Evolutionary conservation across 2,113 vertebrate species (phyloP).

Genomic region (Ursus arctos): DNA sequence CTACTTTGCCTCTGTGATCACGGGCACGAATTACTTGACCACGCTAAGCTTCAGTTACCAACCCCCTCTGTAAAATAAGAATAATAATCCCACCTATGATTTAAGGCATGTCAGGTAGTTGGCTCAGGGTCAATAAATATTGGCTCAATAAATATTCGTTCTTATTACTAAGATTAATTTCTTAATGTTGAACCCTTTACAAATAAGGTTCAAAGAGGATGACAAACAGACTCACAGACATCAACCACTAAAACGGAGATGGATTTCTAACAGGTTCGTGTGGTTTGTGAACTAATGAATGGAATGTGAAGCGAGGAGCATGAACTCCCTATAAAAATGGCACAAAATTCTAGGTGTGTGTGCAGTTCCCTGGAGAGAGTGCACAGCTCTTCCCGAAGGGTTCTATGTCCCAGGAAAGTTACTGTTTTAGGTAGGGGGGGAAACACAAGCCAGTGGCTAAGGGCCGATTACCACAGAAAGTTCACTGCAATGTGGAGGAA

Average conservation of each 20-base stretch:
- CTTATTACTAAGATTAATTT: not conserved
- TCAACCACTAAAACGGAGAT: not conserved
- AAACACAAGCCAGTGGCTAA: not conserved
- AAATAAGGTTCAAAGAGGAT: not conserved
- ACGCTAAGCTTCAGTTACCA: not conserved
- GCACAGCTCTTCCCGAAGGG: not conserved
- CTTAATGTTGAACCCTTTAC: not conserved
- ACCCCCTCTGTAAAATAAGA: not conserved
- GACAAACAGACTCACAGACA: not conserved
- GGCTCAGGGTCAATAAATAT: not conserved
- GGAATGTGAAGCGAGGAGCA: not conserved
- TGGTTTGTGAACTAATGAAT: not conserved
- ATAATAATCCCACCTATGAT: not conserved
- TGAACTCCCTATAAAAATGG: not conserved
- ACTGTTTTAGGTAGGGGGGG: not conserved
- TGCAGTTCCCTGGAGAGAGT: not conserved
- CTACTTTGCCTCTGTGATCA: not conserved
- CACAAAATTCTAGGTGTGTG: not conserved
- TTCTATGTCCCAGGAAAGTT: not conserved
- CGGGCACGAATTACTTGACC: not conserved
- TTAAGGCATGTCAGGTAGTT: not conserved
- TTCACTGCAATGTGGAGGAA: not conserved
- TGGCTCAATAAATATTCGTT: not conserved
- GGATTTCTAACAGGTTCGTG: slow-evolving; percentile 7
- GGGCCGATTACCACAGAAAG: not conserved